Base-by-base conservation (phyloP, 2,113 vertebrate genomes). In the Ageneiosus marmoratus region DNA sequence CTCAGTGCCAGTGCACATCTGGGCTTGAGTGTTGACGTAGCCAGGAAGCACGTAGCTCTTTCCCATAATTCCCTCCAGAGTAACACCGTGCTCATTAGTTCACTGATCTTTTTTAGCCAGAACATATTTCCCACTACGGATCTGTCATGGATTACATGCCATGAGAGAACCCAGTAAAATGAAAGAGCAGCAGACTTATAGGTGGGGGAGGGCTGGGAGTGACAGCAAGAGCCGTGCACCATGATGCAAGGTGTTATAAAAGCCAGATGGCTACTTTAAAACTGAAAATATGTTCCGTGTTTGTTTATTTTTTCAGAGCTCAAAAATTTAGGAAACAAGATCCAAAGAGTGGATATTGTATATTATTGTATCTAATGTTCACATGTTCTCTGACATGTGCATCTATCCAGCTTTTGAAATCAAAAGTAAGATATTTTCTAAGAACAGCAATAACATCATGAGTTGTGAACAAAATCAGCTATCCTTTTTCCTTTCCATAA, bases 161-260 rank as follows among this genome's bases (percentile, higher is more conserved):
- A 65, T 79, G 55, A 85, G 74, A 86, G 73, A 67, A 80, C 48
- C 63, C 77, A 77, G 72, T 86, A 80, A 85, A 85, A 78, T 55
- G 16, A 78, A 85, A 73, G 62, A 79, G 56, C 63, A 85, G 63
- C 75, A 81, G 83, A 88, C 80, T 79, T 84, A 69, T 81, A 83
- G 34, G 10, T 73, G 81, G 22, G 76, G 81, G 62, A 22, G 51
- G 16, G 53, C 79, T 86, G 78, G 55, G 60, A 80, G 55, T 75
- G 44, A 58, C 37, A 29, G 73, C 70, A 65, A 74, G 77, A 88
- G 22, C 80, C 72, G 82, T 32, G 76, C 82, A 58, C 79, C 78
- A 89, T 92, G 90, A 93, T 37, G 84, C 75, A 79, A 89, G 70
- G 15, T 80, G 73, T 91, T 89, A 88, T 90, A 88, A 92, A 90